These are phyloP conservation scores for Tragelaphus scriptus DNA, from an alignment of 2,113 vertebrate genomes.

Conservation along the genomic window DNA sequence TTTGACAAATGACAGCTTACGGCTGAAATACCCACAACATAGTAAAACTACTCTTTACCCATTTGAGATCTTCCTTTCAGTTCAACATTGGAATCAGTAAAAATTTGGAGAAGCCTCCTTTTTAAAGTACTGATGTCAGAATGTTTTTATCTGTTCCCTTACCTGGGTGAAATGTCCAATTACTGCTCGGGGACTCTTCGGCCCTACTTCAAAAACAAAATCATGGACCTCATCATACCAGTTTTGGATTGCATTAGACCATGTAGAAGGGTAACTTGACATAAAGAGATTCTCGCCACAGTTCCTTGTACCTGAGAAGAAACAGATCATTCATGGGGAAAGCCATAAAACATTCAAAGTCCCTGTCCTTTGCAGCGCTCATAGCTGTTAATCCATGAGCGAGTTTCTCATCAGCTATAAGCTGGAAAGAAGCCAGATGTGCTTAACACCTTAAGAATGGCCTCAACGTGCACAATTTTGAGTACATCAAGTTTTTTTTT, in stretches of 20 bases:
- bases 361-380: rapidly evolving
- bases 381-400: neutral
- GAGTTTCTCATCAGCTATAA: neutral
- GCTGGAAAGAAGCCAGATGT: neutral
- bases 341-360: neutral
- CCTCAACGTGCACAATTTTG: neutral
- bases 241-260: neutral
- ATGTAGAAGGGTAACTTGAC: rapidly evolving
- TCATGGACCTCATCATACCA: neutral
- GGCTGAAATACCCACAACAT: neutral
- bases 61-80: neutral
- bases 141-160: neutral
- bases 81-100: neutral
- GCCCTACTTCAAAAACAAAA: neutral
- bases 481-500: neutral
- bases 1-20: neutral
- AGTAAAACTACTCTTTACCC: neutral
- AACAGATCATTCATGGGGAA: neutral
- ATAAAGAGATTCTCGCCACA: slow-evolving; percentile 48
- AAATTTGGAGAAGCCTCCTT: neutral
- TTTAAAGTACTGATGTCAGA: neutral
- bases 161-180: slow-evolving; percentile 52
- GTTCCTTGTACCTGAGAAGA: neutral
- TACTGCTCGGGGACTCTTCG: rapidly evolving
- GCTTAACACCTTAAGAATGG: neutral